phyloP scores from a whole-genome alignment of 2,113 vertebrate genomes.

The Hippocampus mohnikei region DNA sequence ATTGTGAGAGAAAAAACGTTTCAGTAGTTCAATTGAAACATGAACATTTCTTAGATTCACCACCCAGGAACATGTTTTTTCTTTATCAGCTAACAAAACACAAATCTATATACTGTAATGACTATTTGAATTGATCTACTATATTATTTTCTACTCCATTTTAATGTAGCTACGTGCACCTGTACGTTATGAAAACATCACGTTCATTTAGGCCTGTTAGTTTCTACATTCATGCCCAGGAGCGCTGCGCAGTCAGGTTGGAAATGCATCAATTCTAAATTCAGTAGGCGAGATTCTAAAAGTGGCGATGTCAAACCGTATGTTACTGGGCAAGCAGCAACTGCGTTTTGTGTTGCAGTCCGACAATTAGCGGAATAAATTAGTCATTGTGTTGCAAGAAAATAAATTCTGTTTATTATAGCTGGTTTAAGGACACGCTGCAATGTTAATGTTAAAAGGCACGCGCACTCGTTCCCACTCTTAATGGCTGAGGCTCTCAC shows the following conservation, averaged over 20 bases:
- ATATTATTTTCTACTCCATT: not conserved
- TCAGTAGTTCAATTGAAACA: not conserved
- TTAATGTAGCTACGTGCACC: not conserved
- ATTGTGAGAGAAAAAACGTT: not conserved
- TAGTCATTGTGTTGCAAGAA: not conserved
- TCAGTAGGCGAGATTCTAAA: constrained; percentile 6
- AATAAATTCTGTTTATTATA: not conserved
- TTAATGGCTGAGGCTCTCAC: not conserved
- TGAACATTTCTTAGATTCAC: not conserved
- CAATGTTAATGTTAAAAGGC: constrained; percentile 34
- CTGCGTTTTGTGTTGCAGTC: too few relatives aligned
- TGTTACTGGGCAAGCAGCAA: not conserved
- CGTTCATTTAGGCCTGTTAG: constrained; percentile 27
- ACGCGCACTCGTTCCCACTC: not conserved
- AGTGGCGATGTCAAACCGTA: not conserved
- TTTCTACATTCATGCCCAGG: constrained; percentile 47
- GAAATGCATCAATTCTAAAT: constrained; percentile 20
- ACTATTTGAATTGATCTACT: not conserved
- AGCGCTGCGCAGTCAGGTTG: constrained; percentile 6
- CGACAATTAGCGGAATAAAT: constrained; percentile 10
- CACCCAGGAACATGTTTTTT: too few relatives aligned
- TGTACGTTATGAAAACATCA: not conserved
- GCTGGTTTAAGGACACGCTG: constrained; percentile 16
- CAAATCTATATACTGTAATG: not conserved
- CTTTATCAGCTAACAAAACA: too few relatives aligned